Evolutionary conservation across 2,888 invertebrate species (phyloP), one percentile per base, ranked within the genome.

Genomic region (Caenorhabditis afra): DNA sequence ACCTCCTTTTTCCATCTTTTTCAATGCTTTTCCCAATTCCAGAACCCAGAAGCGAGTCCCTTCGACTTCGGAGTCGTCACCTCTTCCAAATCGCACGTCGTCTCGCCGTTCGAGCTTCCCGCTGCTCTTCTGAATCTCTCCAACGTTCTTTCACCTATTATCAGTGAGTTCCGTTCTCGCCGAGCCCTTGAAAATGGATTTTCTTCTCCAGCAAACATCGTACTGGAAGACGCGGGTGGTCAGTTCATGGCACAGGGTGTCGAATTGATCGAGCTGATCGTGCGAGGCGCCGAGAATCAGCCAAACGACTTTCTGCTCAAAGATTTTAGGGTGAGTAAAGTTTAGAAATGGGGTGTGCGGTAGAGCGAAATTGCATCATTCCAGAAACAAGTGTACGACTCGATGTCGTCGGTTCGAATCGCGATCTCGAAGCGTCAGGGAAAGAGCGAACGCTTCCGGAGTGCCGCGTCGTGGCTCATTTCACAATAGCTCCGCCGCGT

Each of bases 91-190:
- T 41, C 79, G 0, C 71, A 70, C 10, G 59, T 65, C 14, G 81
- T 83, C 14, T 83, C 85, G 4, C 82, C 83, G 14, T 85, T 85
- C 52, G 81, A 83, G 37, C 65, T 80, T 20, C 85, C 85, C 12
- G 70, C 73, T 41, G 74, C 83, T 16, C 66, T 85, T 11, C 62
- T 85, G 37, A 66, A 53, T n/a, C 64, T 85, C n/a, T 53, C 68
- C 16, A 50, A 62, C 55, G 81, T 76, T 3, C 39, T 83, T n/a
- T 53, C 81, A 5, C 83, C 83, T 0, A 44, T 83, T 8, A 64
- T 81, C 23, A 68, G 81, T 83, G 61, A 58, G 68, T 55, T 62
- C 8, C 22, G 1, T 16, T 18, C n/a, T 29, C 5, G 10, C 44
- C 8, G 0, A 16, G 45, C 29, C 7, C 29, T 3, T 29, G 47